A percentile compares a stretch with the other conserved stretches of the same genome.
phyloP scores from a whole-genome alignment of 2,888 invertebrate species.

The Polydrusus tereticollis region DNA sequence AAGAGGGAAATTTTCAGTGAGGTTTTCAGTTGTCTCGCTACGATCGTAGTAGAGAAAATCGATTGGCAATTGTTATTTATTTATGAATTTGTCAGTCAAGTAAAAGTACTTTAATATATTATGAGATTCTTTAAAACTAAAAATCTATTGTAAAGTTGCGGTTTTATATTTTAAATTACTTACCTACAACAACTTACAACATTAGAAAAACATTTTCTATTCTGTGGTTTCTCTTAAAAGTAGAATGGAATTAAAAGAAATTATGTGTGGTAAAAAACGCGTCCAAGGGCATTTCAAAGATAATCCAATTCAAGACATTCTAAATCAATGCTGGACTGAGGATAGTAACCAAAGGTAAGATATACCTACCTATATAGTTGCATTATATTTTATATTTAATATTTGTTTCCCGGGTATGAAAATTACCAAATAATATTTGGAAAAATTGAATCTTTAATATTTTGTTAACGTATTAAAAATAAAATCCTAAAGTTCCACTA shows the following conservation, averaged over 20 bases:
- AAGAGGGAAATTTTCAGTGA: conserved; percentile 31
- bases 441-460: too few relatives aligned
- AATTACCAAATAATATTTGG: too few relatives aligned
- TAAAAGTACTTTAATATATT: background rate
- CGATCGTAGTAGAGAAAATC: conserved; percentile 1
- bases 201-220: too few relatives aligned
- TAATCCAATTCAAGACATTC: conserved; percentile 35
- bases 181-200: too few relatives aligned
- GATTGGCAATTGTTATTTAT: background rate
- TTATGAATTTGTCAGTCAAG: background rate
- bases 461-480: too few relatives aligned
- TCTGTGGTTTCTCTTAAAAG: background rate
- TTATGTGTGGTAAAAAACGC: background rate
- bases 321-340: conserved; percentile 32
- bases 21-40: conserved; percentile 4
- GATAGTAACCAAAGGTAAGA: conserved; percentile 20
- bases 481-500: too few relatives aligned
- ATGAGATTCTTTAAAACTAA: too few relatives aligned
- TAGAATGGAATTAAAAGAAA: conserved; percentile 26
- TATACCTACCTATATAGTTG: too few relatives aligned
- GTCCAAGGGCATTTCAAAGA: background rate
- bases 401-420: too few relatives aligned
- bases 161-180: too few relatives aligned
- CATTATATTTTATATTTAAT: too few relatives aligned
- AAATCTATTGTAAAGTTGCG: too few relatives aligned